These are phyloP conservation scores for Theonella swinhoei DNA, from an alignment of 37 sponge, comb jelly and placozoan species.

Conservation along the genomic window DNA sequence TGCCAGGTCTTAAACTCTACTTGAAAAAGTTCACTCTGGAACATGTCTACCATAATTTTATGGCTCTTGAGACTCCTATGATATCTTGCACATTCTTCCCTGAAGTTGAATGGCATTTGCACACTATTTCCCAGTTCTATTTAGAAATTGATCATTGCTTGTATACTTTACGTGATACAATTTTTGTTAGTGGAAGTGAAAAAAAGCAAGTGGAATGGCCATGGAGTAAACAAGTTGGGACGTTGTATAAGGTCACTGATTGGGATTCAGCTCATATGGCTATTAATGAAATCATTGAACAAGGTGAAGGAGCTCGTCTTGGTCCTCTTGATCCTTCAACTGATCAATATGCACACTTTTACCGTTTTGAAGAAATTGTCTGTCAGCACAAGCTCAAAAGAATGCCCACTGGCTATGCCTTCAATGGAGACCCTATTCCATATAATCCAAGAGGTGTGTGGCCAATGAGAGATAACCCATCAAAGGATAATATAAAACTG, in stretches of 20 bases:
- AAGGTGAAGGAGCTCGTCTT: no score
- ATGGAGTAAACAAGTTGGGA: conserved; percentile 23
- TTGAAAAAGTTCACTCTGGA: conserved; percentile 3
- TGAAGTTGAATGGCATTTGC: not conserved
- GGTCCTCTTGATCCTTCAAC: no score
- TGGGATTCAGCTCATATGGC: conserved; percentile 18
- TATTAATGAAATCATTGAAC: no score
- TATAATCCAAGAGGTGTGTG: conserved; percentile 66
- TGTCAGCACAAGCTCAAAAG: conserved; percentile 27
- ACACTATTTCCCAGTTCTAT: conserved; percentile 72
- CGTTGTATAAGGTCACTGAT: no score
- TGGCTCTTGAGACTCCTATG: conserved; percentile 26
- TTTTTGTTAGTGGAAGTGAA: not conserved
- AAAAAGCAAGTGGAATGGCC: conserved; percentile 34
- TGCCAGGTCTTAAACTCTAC: conserved; percentile 9
- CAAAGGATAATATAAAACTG: not conserved
- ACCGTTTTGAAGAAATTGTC: conserved; percentile 67
- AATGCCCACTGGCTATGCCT: conserved; percentile 13
- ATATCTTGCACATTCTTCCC: not conserved
- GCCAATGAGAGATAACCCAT: conserved; percentile 80
- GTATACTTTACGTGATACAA: conserved; percentile 4
- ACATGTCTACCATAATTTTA: conserved; percentile 24
- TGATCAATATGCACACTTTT: no score
- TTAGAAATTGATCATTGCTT: conserved; percentile 46
- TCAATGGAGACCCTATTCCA: conserved; percentile 34